phyloP scores from a whole-genome alignment of 2,888 invertebrate genomes.

The Pristionchus entomophagus region DNA sequence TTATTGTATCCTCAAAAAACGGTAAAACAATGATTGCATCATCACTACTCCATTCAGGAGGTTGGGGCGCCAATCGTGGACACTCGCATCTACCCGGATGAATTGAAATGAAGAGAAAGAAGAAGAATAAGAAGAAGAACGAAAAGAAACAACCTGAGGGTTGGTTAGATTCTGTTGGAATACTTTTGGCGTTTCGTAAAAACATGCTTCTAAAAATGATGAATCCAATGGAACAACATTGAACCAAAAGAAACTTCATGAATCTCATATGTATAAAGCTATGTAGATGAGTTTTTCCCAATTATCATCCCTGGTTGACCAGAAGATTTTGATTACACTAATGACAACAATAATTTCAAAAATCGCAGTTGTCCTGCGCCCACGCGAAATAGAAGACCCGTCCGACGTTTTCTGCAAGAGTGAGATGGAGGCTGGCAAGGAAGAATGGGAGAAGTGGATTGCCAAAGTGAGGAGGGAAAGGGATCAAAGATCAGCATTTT shows the following conservation, averaged over 20 bases:
- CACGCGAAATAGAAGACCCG: not conserved
- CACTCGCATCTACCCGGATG: constrained; percentile 11
- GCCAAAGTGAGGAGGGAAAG: not conserved
- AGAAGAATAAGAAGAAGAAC: not conserved
- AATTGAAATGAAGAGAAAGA: not conserved
- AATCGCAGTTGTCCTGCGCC: not conserved
- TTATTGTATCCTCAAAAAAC: too few relatives aligned
- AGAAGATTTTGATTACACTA: too few relatives aligned
- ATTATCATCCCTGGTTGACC: too few relatives aligned
- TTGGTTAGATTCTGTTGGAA: too few relatives aligned
- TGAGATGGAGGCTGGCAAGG: not conserved
- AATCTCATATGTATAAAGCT: too few relatives aligned
- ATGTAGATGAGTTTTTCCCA: too few relatives aligned
- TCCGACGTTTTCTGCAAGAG: not conserved
- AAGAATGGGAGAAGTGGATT: constrained; percentile 19
- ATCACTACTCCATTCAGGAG: not conserved
- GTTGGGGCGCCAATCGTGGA: not conserved
- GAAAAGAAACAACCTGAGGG: not conserved
- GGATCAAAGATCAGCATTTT: not conserved
- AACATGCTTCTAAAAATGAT: too few relatives aligned
- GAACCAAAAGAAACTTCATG: too few relatives aligned
- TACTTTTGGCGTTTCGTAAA: too few relatives aligned
- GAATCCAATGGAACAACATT: too few relatives aligned
- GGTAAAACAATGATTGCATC: too few relatives aligned
- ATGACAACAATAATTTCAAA: not conserved